Percentiles rank a stretch among this genome's conserved stretches.
Conservation (phyloP, 2,113 vertebrate genomes). For the Alosa alosa region DNA sequence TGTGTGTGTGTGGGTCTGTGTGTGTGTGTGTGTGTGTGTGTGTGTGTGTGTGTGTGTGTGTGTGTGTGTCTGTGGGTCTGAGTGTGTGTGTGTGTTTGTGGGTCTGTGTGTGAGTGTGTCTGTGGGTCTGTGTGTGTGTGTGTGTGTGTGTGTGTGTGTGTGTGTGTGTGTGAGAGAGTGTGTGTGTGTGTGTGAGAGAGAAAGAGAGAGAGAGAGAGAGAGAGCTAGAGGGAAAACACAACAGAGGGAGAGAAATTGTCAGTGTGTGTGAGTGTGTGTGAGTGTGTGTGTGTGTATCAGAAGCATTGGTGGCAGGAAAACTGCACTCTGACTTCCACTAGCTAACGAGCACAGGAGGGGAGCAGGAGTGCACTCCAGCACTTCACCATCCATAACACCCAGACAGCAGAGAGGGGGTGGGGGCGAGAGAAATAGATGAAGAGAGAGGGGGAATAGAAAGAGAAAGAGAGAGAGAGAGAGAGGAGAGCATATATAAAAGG, state of each 20-base stretch:
- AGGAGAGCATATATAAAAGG: neutral
- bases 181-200: slow-evolving; percentile 42
- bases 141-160: no score
- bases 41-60: no score
- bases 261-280: slow-evolving; percentile 29
- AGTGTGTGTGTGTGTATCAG: slow-evolving; percentile 12
- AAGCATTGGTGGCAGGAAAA: slow-evolving; percentile 40
- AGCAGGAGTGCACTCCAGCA: slow-evolving; percentile 9
- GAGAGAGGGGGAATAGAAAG: no score
- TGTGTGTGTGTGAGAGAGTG: slow-evolving; percentile 10
- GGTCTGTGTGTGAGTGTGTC: neutral
- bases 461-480: slow-evolving; percentile 14
- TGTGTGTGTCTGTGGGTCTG: slow-evolving; percentile 22
- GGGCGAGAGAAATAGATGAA: no score
- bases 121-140: neutral
- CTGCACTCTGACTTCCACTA: slow-evolving; percentile 20
- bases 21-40: slow-evolving; percentile 7
- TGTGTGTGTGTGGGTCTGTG: slow-evolving; percentile 31
- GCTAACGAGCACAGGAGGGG: slow-evolving; percentile 18
- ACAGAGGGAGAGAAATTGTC: neutral
- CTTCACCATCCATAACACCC: neutral
- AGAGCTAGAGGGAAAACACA: no score
- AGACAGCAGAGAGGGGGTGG: neutral
- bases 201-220: slow-evolving; percentile 43
- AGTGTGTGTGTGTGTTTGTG: slow-evolving; percentile 19